A percentile compares a stretch with the other conserved stretches of the same genome.
These are phyloP conservation scores for Mastigias papua DNA, from an alignment of 30 jellyfish, hydroid and myxozoan species.

Conservation along the genomic window DNA sequence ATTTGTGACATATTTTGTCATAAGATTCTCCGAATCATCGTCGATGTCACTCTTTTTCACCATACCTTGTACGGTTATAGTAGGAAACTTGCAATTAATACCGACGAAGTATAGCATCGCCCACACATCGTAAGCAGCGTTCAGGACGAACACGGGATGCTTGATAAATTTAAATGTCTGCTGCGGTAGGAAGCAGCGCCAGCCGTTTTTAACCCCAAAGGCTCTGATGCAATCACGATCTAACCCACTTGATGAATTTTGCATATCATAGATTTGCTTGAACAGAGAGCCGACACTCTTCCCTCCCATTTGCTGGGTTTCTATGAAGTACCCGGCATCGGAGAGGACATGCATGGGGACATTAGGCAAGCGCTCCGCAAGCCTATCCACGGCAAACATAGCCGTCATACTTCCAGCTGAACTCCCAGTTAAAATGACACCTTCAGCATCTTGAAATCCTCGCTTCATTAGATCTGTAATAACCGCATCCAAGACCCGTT, in stretches of 20 bases:
- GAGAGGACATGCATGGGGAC: constrained; percentile 97
- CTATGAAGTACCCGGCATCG: constrained; percentile 99
- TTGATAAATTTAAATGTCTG: constrained; percentile 82
- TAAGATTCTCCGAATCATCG: background rate
- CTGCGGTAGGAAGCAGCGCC: constrained; percentile 98
- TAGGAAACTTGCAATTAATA: constrained; percentile 95
- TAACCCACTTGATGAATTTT: constrained; percentile 87
- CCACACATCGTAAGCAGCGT: constrained; percentile 99
- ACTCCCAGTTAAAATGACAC: constrained; percentile 95
- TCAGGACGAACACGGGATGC: constrained; percentile 90
- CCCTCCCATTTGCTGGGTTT: constrained; percentile 98
- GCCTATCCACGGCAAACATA: constrained; percentile 94
- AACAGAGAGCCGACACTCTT: constrained; percentile 88
- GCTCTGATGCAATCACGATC: constrained; percentile 86
- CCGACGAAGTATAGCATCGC: constrained; percentile 97
- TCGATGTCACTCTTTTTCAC: constrained; percentile 50
- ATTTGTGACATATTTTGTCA: background rate
- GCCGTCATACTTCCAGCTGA: constrained; percentile 99
- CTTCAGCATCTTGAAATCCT: constrained; percentile 91
- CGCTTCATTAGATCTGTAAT: constrained; percentile 80
- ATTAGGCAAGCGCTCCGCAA: constrained; percentile 87
- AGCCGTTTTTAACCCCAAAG: constrained; percentile 79
- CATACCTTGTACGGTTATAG: constrained; percentile 29
- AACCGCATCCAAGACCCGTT: constrained; percentile 91
- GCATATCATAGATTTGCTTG: constrained; percentile 92